These are phyloP conservation scores for Plecturocebus donacophilus DNA, from an alignment of 2,113 vertebrate genomes.

Conservation along the genomic window DNA sequence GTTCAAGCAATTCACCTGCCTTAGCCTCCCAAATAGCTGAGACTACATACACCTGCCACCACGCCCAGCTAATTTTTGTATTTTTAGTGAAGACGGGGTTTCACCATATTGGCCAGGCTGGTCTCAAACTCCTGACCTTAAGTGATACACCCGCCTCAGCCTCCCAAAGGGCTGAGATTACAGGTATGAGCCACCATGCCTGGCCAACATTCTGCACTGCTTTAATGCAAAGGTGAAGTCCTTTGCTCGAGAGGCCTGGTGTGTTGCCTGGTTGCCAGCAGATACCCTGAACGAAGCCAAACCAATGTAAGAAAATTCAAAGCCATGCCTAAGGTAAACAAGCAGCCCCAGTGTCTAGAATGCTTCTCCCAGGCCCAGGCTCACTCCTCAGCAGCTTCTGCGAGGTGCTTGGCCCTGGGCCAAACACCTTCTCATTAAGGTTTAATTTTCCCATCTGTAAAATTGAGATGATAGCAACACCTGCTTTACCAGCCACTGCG, in stretches of 20 bases:
- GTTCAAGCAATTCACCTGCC: no score
- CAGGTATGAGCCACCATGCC: no score
- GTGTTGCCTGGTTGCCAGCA: no score
- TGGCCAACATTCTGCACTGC: no score
- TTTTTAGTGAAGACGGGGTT: no score
- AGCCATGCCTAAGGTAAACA: fast-evolving
- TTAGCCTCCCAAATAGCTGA: no score
- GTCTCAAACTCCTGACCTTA: no score
- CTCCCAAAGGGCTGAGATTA: no score
- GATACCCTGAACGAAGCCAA: fast-evolving
- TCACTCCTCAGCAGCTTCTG: fast-evolving
- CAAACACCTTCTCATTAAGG: background rate
- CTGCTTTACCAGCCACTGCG: fast-evolving
- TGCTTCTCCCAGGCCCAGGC: fast-evolving
- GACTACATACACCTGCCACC: no score
- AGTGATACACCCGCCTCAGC: no score
- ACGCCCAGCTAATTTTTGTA: no score
- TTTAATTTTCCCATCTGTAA: background rate
- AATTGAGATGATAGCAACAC: fast-evolving
- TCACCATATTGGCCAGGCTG: no score
- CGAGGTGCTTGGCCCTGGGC: fast-evolving
- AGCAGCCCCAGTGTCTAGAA: fast-evolving
- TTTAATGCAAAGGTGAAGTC: fast-evolving
- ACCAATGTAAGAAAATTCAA: fast-evolving
- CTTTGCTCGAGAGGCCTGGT: fast-evolving